Evolutionary conservation across 2,888 invertebrate genomes (phyloP).

Genomic region (Mystacides longicornis): DNA sequence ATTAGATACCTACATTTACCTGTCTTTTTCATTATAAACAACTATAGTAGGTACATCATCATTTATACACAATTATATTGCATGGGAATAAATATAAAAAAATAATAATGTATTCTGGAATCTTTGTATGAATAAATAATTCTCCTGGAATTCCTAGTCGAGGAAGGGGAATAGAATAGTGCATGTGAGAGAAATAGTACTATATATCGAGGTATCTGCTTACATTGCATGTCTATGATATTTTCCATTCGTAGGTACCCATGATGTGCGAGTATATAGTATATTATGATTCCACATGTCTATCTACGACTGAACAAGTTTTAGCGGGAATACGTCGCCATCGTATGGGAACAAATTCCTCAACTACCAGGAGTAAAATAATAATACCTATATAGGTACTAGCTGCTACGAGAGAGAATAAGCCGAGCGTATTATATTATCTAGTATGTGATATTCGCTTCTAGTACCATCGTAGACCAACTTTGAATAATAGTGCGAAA

Average conservation of each 20-base stretch:
- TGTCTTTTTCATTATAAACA: no score
- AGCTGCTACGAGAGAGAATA: slow-evolving; percentile 7
- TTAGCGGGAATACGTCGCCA: slow-evolving; percentile 7
- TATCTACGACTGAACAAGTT: slow-evolving; percentile 11
- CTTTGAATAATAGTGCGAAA: background rate
- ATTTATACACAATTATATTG: no score
- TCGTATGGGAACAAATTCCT: background rate
- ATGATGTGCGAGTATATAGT: background rate
- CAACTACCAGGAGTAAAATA: slow-evolving; percentile 1
- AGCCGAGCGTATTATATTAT: background rate
- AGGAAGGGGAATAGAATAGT: background rate
- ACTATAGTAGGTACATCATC: no score
- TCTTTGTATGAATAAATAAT: no score
- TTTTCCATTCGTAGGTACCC: no score
- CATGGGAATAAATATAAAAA: no score
- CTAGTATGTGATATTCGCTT: background rate
- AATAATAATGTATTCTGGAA: no score
- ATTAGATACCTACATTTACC: no score
- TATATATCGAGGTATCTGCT: no score
- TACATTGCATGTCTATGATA: no score
- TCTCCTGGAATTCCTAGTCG: no score
- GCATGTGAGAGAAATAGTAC: background rate
- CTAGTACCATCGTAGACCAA: background rate
- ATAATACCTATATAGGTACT: no score
- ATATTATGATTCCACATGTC: slow-evolving; percentile 10